Percentiles rank a stretch among this genome's conserved stretches.
Conservation (phyloP, 2,113 vertebrate species). For the Anser cygnoides region DNA sequence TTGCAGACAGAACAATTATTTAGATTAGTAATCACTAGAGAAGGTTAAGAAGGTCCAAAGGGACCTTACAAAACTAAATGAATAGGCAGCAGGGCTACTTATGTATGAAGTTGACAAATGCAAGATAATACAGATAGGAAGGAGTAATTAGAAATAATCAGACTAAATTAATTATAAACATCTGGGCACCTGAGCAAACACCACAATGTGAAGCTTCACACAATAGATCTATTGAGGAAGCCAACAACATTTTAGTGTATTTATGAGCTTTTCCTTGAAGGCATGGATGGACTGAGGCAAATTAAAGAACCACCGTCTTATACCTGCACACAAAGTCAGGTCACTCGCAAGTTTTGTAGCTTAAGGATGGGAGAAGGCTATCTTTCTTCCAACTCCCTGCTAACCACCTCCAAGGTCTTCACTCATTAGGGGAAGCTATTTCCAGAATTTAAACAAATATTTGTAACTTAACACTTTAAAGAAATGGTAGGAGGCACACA, state of each 20-base stretch:
- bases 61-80: not conserved
- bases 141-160: conserved; percentile 47
- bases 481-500: not conserved
- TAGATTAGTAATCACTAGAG: conserved; percentile 11
- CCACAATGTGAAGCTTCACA: not conserved
- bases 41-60: conserved; percentile 18
- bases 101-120: conserved; percentile 9
- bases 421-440: not conserved
- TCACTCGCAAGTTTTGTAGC: fast-evolving
- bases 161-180: conserved; percentile 56
- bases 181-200: conserved; percentile 23
- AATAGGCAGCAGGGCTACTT: not conserved
- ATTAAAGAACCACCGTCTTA: not conserved
- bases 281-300: not conserved
- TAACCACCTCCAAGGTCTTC: not conserved
- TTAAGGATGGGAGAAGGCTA: not conserved
- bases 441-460: not conserved
- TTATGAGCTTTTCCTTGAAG: not conserved
- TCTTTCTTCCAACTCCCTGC: not conserved
- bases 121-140: conserved; percentile 42
- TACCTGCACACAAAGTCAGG: not conserved
- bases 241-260: not conserved
- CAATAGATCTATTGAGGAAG: not conserved
- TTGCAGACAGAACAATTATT: not conserved
- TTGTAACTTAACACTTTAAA: not conserved